These are phyloP conservation scores for Dorcus parallelipipedus DNA, from an alignment of 2,888 invertebrate species.

Conservation along the genomic window DNA sequence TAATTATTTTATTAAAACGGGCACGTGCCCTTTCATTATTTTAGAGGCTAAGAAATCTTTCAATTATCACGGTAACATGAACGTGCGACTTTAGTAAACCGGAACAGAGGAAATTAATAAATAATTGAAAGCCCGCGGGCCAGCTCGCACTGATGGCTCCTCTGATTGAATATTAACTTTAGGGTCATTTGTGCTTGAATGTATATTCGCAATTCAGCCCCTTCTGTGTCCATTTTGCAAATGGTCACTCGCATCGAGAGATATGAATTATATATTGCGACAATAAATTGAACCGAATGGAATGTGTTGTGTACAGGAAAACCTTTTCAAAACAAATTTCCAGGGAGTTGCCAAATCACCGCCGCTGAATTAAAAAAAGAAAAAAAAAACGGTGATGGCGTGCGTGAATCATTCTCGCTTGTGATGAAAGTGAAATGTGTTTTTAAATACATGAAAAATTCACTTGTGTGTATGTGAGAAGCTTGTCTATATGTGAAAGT, in stretches of 20 bases:
- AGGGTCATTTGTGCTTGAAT: slow-evolving; percentile 25
- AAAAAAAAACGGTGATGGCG: too few relatives aligned
- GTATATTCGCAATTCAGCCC: slow-evolving; percentile 19
- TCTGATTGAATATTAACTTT: slow-evolving; percentile 38
- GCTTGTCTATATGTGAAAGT: too few relatives aligned
- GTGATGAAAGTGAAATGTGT: too few relatives aligned
- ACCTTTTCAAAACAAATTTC: not conserved
- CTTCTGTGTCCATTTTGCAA: slow-evolving; percentile 13
- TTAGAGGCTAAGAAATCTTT: too few relatives aligned
- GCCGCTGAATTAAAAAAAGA: too few relatives aligned
- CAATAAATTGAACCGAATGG: slow-evolving; percentile 5
- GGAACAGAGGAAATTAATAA: slow-evolving; percentile 39
- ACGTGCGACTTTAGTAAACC: slow-evolving; percentile 9
- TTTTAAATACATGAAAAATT: too few relatives aligned
- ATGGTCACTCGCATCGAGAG: not conserved
- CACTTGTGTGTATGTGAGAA: too few relatives aligned
- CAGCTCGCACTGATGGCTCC: slow-evolving; percentile 34
- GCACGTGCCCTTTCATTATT: too few relatives aligned
- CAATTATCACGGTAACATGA: too few relatives aligned
- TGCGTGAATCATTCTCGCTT: too few relatives aligned
- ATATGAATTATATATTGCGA: slow-evolving; percentile 6
- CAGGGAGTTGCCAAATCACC: not conserved
- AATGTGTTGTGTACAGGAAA: not conserved
- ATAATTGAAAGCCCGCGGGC: slow-evolving; percentile 36
- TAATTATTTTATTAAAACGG: too few relatives aligned